A percentile compares a stretch with the other conserved stretches of the same genome.
Evolutionary conservation across 2,797 vertebrate genomes (phyloP).

Genomic region (Diglossa cyanea): DNA sequence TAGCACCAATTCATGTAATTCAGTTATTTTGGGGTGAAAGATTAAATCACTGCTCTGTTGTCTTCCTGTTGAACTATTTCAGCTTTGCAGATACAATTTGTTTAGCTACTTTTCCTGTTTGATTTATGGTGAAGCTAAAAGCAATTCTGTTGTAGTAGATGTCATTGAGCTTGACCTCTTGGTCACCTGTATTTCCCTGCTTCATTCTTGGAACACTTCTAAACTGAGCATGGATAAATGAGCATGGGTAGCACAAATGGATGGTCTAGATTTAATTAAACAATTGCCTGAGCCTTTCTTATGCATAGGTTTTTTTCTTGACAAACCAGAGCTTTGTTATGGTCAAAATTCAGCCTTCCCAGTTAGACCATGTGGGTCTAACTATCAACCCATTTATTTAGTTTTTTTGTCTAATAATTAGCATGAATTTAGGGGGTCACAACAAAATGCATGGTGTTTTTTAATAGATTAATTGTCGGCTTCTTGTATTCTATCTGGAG

Average conservation of each 20-base stretch:
- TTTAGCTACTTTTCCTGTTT: neutral
- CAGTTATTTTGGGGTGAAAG: constrained; percentile 2
- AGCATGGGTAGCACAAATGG: rapidly evolving
- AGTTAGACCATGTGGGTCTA: neutral
- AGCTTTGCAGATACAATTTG: neutral
- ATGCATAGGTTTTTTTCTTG: rapidly evolving
- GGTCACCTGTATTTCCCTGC: neutral
- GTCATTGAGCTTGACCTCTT: neutral
- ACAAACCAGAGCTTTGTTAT: rapidly evolving
- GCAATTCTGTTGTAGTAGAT: neutral
- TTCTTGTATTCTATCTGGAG: rapidly evolving
- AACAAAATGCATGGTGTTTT: neutral
- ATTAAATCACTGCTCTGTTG: neutral
- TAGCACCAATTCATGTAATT: neutral
- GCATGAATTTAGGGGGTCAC: rapidly evolving
- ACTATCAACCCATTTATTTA: neutral
- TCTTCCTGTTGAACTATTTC: neutral
- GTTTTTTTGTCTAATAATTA: neutral
- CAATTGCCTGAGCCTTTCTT: neutral
- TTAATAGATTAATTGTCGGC: neutral
- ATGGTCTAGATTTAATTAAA: neutral
- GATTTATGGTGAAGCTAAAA: neutral
- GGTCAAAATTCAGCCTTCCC: neutral
- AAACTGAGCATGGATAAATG: neutral
- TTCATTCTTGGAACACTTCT: rapidly evolving